Percentiles rank a stretch among this genome's conserved stretches.
phyloP scores from a whole-genome alignment of 2,888 invertebrate species.

The Bembecia ichneumoniformis region DNA sequence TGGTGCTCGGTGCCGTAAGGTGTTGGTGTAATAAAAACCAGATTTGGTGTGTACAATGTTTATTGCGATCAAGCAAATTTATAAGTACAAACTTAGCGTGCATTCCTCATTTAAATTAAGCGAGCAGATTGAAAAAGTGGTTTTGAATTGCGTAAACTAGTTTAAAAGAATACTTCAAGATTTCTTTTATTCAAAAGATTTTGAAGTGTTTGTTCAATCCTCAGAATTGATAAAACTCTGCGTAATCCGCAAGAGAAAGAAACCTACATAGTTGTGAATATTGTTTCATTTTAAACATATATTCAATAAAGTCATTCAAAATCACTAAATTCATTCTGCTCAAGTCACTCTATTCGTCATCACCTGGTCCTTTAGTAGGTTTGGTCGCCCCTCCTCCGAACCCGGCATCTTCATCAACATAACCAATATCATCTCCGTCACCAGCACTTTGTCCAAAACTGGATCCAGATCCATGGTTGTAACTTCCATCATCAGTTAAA shows the following conservation, averaged over 20 bases:
- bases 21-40: slow-evolving; percentile 72
- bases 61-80: slow-evolving; percentile 63
- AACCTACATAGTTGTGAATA: too few relatives aligned
- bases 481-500: slow-evolving; percentile 5
- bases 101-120: slow-evolving; percentile 33
- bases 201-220: too few relatives aligned
- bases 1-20: slow-evolving; percentile 52
- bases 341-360: slow-evolving; percentile 49
- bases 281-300: background rate
- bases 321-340: slow-evolving; percentile 55
- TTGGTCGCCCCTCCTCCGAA: slow-evolving; percentile 37
- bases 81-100: slow-evolving; percentile 41
- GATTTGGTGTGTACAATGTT: slow-evolving; percentile 61
- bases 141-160: background rate
- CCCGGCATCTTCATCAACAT: slow-evolving; percentile 42
- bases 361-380: slow-evolving; percentile 64
- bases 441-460: slow-evolving; percentile 4
- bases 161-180: background rate
- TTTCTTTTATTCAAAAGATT: background rate
- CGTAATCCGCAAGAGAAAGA: too few relatives aligned
- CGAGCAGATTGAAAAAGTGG: slow-evolving; percentile 26
- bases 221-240: too few relatives aligned
- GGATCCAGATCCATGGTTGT: slow-evolving; percentile 6
- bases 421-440: slow-evolving; percentile 29
- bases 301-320: slow-evolving; percentile 22